Evolutionary conservation across 2,888 invertebrate genomes (phyloP), one percentile per base, ranked within the genome.

Genomic region (Amiota communis): DNA sequence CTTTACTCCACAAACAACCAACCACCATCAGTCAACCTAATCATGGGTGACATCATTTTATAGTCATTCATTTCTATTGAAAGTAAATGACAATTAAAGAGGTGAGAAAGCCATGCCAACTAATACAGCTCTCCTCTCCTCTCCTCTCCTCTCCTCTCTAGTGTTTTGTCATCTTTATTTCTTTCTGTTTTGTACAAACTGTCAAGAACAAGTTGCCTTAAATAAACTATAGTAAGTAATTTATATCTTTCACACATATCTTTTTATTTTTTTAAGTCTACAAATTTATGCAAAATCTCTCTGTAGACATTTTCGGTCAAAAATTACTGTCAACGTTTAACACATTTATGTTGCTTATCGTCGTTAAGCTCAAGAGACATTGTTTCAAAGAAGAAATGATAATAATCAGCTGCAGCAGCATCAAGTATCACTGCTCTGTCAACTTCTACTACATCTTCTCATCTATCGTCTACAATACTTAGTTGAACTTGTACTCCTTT

Each of bases 281-380:
- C 64, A 65, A 65, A 65, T 65, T 65, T 48, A 65, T 65, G 64
- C 64, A 10, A 65, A 65, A 65, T 65, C 64, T 65, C 36, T 6
- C 47, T 65, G n/a, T 15, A 65, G 17, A 47, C 64, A 49, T 57
- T 65, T 36, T 65, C 51, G 13, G 20, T 13, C 67, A 51, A 67
- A 67, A 75, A 78, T 77, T 79, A 75, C 78, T 76, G 77, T 73
- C 80, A 78, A 79, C 77, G 36, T 85, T 82, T 74, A 84, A 76
- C 81, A 82, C 84, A 86, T 84, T 80, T 77, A 73, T 77, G 69
- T 11, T 20, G 17, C 48, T 46, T 56, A 57, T 57, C 72, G 65
- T 53, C 65, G 56, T 23, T 23, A 36, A 4, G 36, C 36, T 36
- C 36, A 36, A 36, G 36, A 36, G 36, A 36, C 36, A 36, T 36